phyloP scores from a whole-genome alignment of 2,113 vertebrate species.

The Gambusia holbrooki region DNA sequence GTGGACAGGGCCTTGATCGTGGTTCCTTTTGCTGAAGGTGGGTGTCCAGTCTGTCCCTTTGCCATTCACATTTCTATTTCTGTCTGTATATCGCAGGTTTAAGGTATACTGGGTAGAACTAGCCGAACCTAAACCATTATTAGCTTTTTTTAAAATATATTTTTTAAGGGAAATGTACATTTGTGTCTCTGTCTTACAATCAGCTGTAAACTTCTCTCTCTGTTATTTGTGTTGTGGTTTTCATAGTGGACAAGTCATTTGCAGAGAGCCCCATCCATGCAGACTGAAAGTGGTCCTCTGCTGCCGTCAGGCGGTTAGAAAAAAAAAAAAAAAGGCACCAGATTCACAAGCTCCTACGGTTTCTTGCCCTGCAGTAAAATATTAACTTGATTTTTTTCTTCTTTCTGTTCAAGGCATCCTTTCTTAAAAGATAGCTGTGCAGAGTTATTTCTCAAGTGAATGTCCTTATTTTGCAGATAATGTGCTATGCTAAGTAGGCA shows the following conservation, averaged over 20 bases:
- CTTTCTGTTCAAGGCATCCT: conserved; percentile 88
- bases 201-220: conserved; percentile 97
- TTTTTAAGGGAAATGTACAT: conserved; percentile 68
- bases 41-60: conserved; percentile 76
- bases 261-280: conserved; percentile 95
- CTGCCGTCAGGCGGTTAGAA: conserved; percentile 97
- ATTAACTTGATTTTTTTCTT: conserved; percentile 86
- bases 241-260: conserved; percentile 99
- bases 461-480: conserved; percentile 9
- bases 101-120: conserved; percentile 48
- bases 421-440: conserved; percentile 45
- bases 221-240: conserved; percentile 99
- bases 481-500: not conserved
- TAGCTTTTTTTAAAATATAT: conserved; percentile 23
- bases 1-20: conserved; percentile 99
- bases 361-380: conserved; percentile 92
- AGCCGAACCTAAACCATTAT: conserved; percentile 35
- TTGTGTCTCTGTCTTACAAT: conserved; percentile 77
- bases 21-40: conserved; percentile 99
- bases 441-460: conserved; percentile 28
- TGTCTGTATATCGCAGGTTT: conserved; percentile 31
- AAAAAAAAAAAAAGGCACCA: conserved; percentile 94
- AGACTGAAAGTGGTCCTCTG: conserved; percentile 98
- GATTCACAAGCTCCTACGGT: conserved; percentile 90
- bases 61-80: conserved; percentile 23